Evolutionary conservation across 2,113 vertebrate species (phyloP), one percentile per base, ranked within the genome.

Genomic region (Caranx melampygus): DNA sequence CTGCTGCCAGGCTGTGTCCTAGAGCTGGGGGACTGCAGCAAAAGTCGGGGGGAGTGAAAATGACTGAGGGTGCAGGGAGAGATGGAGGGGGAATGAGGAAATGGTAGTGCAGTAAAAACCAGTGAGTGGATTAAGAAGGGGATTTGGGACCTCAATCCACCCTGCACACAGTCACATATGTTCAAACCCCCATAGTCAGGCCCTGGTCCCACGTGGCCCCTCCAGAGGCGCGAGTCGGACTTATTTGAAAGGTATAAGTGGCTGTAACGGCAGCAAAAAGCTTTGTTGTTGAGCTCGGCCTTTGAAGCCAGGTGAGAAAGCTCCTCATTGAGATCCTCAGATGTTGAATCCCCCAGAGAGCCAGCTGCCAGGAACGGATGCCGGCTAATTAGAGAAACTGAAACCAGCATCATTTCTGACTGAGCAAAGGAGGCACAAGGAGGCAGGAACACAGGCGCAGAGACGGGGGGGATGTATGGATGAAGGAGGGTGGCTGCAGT

Each of bases 221-320:
- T 72, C 52, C 45, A 58, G 42, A 87, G 69, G 72, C 13, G 42
- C 65, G 42, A 79, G 68, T 71, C 47, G 52, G 61, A 76, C 75
- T 87, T 65, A 73, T 84, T 78, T 77, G 82, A 87, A 78, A 79
- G 73, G 75, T 80, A 79, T 77, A 76, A 77, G 85, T 82, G 85
- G 77, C 73, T 82, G 67, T 80, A 86, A 78, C 55, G 37, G 74
- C 74, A 75, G 74, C 52, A 60, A 72, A 67, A 78, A 68, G 64
- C 92, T 92, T 88, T 87, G 84, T 84, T 81, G 79, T 88, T 81
- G 71, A 12, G 66, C 62, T 72, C 72, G 13, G 63, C 88, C 85
- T 94, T 93, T 94, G 89, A 93, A 92, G 92, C 67, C 85, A 81
- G 82, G 88, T 87, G 92, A 86, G 81, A 72, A 60, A 75, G 80